Evolutionary conservation across 2,113 vertebrate genomes (phyloP), one percentile per base, ranked within the genome.

Genomic region (Halcyon senegalensis): DNA sequence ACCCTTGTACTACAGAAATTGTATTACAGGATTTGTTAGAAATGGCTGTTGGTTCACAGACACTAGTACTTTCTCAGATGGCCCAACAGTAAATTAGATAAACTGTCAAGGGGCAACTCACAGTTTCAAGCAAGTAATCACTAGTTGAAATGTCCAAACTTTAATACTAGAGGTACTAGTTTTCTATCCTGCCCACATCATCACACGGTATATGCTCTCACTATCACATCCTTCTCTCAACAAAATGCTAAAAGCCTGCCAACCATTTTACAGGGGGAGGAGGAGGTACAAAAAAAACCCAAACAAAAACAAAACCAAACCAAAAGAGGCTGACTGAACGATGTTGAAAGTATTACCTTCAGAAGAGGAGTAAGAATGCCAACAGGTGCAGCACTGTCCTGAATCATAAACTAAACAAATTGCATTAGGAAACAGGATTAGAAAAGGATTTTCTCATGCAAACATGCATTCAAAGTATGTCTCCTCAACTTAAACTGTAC

Each of bases 401-500:
- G 39, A 90, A 64, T 48, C 19, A 84, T 39, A 79, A 93, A 67
- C 62, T 59, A 86, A 41, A 86, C 83, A 87, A 94, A 90, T 18
- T 87, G 46, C 51, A 89, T 70, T 80, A 86, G 50, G 55, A 84
- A 90, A 88, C 10, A 33, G 46, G 43, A 92, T 75, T 93, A 87
- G 28, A 90, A 92, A 81, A 75, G 17, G 28, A 94, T 94, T 87
- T 95, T 91, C 46, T 91, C 39, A 85, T 62, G 50, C 7, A 86
- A 94, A 88, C 55, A 74, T 17, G 11, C 63, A 66, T 69, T 83
- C 33, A 43, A 67, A 75, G 7, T 51, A 31, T 18, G 30, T 35
- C n/a, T 80, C 41, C 53, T 80, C 41, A 86, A 78, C 27, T 55
- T 74, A 87, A 80, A 69, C 12, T 46, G 16, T 37, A 68, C 12